A percentile compares a stretch with the other conserved stretches of the same genome.
Conservation (phyloP, 2,113 vertebrate genomes). For the Chaetodon auriga region DNA sequence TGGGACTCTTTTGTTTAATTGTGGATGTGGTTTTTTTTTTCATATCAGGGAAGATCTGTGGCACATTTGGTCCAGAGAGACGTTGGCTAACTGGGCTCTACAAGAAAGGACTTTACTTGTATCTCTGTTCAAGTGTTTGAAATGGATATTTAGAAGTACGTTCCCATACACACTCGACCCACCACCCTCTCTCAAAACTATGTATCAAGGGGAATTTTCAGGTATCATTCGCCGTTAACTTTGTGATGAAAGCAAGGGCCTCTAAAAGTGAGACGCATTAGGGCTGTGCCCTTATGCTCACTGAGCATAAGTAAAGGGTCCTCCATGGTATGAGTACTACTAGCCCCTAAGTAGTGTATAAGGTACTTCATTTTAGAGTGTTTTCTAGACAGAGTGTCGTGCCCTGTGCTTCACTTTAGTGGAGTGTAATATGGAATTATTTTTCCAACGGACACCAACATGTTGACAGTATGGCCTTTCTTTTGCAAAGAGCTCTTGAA, state of each 20-base stretch:
- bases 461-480: slow-evolving; percentile 58
- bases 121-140: slow-evolving; percentile 76
- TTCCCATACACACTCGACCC: slow-evolving; percentile 47
- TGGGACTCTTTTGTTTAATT: slow-evolving; percentile 72
- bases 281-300: slow-evolving; percentile 63
- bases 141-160: slow-evolving; percentile 65
- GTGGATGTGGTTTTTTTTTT: slow-evolving; percentile 57
- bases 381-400: slow-evolving; percentile 61
- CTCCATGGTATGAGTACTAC: slow-evolving; percentile 62
- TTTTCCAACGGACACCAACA: slow-evolving; percentile 54
- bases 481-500: slow-evolving; percentile 61
- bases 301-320: slow-evolving; percentile 72
- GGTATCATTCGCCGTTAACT: slow-evolving; percentile 72
- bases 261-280: slow-evolving; percentile 67
- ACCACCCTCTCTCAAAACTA: slow-evolving; percentile 57
- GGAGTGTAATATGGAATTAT: slow-evolving; percentile 46
- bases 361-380: slow-evolving; percentile 69
- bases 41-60: slow-evolving; percentile 46
- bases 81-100: slow-evolving; percentile 48
- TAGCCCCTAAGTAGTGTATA: slow-evolving; percentile 53
- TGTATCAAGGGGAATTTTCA: slow-evolving; percentile 73
- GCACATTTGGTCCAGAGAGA: slow-evolving; percentile 46
- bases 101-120: slow-evolving; percentile 57
- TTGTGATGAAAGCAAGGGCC: slow-evolving; percentile 67
- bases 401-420: slow-evolving; percentile 52